Percentiles rank a stretch among this genome's conserved stretches.
Evolutionary conservation across 64 coral and sea anemone species (phyloP).

Genomic region (Astreopora myriophthalma): DNA sequence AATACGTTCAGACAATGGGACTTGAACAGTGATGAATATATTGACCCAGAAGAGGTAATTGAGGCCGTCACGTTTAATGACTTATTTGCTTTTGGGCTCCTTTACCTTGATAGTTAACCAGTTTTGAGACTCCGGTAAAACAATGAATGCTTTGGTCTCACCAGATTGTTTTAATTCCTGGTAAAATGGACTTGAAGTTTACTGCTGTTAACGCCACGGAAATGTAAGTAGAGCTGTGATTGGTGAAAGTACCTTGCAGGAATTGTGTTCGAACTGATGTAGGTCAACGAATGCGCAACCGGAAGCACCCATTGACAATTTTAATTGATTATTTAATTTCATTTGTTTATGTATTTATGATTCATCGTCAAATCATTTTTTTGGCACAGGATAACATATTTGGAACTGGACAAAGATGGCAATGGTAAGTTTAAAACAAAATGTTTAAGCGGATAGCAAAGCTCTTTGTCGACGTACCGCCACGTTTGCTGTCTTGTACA

Average conservation of each 20-base stretch:
- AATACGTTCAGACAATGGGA: slow-evolving; percentile 85
- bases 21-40: slow-evolving; percentile 67
- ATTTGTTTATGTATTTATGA: too few species aligned
- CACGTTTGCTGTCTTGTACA: too few species aligned
- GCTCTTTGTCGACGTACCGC: not conserved
- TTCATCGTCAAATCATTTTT: not conserved
- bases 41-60: slow-evolving; percentile 85
- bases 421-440: slow-evolving; percentile 57
- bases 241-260: too few species aligned
- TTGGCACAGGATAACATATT: slow-evolving; percentile 54
- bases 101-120: not conserved
- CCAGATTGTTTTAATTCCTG: slow-evolving; percentile 85
- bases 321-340: not conserved
- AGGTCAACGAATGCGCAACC: too few species aligned
- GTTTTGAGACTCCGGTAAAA: not conserved
- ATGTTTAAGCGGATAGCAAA: not conserved
- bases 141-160: not conserved
- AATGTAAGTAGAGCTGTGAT: slow-evolving; percentile 73
- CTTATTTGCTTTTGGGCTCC: not conserved
- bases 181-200: slow-evolving; percentile 84
- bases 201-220: slow-evolving; percentile 58
- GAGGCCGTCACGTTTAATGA: not conserved
- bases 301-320: not conserved
- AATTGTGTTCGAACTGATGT: too few species aligned
- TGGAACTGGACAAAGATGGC: slow-evolving; percentile 74